Base-by-base conservation (phyloP, 1,140 invertebrate species). In the Callitettix versicolor region DNA sequence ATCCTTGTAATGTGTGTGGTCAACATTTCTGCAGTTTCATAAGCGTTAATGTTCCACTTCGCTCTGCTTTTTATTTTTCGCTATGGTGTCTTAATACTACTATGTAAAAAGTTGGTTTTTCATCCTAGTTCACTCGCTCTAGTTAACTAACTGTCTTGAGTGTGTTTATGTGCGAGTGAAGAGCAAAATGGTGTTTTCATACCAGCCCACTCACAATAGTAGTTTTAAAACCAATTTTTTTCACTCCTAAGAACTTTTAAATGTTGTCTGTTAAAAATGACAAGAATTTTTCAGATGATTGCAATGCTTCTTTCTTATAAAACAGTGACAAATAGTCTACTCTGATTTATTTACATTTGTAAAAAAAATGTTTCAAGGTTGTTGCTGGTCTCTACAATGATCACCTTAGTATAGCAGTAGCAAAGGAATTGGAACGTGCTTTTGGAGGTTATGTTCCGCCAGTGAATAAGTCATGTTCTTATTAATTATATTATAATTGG, bases 381-480 rank as follows among this genome's bases (percentile, higher is more conserved):
- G 61, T 62, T 14, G 53, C 54, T n/a, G 82, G 77, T 20, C 79
- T 84, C 7, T 75, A 82, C 58, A 80, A 86, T 51, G 94, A 98
- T 70, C 79, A 82, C 33, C 69, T 93, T 2, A 86, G 84, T 41
- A 69, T 95, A 30, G 84, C 87, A n/a, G 84, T 92, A 0, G 92
- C 91, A 2, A 69, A 75, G 60, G 85, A 92, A 64, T 69, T 98
- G 11, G 88, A 92, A 64, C 76, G 78, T 52, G 72, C 71, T 1
- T 91, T 95, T 70, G 88, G 88, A n/a, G 91, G 91, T 5, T 96
- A 85, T 83, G 76, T 80, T 12, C 75, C 80, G 4, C 84, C 85
- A 30, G n/a, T n/a, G n/a, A n/a, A n/a, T n/a, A n/a, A n/a, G n/a
- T n/a, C n/a, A n/a, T n/a, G n/a, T n/a, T n/a, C n/a, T n/a, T n/a